These are phyloP conservation scores for Dryas iulia DNA, from an alignment of 1,140 invertebrate species.

Conservation along the genomic window DNA sequence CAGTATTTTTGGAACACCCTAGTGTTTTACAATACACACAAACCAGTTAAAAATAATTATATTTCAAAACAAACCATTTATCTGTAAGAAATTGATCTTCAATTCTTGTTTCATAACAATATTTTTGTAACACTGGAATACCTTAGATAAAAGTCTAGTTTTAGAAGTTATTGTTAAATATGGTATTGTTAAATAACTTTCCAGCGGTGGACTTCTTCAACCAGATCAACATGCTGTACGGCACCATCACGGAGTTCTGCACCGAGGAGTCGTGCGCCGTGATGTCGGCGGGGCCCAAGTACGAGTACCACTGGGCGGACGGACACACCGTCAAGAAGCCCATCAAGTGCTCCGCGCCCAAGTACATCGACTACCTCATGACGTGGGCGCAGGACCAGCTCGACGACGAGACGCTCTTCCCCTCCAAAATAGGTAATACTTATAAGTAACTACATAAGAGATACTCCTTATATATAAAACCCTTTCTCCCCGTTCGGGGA, in stretches of 20 bases:
- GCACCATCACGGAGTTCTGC: constrained; percentile 99
- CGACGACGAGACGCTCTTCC: constrained; percentile 99
- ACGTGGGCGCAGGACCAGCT: constrained; percentile 99
- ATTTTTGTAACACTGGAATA: too few species aligned
- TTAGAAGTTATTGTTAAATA: too few species aligned
- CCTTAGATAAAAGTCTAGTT: too few species aligned
- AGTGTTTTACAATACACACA: too few species aligned
- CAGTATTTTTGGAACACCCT: too few species aligned
- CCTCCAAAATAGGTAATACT: constrained; percentile 97
- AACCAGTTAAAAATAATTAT: too few species aligned
- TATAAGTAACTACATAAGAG: too few species aligned
- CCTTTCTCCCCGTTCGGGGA: too few species aligned
- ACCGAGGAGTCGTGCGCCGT: constrained; percentile 98
- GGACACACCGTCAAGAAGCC: constrained; percentile 99
- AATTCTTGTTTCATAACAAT: too few species aligned
- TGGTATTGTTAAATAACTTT: constrained; percentile 36
- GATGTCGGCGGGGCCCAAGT: constrained; percentile 98
- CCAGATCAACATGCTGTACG: constrained; percentile 99
- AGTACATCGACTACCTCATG: constrained; percentile 99
- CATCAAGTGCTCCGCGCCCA: constrained; percentile 99
- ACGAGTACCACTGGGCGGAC: constrained; percentile 99
- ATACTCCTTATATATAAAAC: too few species aligned
- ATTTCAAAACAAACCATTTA: too few species aligned
- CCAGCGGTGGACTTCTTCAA: constrained; percentile 99
- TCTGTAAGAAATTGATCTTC: too few species aligned